Evolutionary conservation across 2,797 vertebrate species (phyloP), one percentile per base, ranked within the genome.

Genomic region (Malacoraja senta): DNA sequence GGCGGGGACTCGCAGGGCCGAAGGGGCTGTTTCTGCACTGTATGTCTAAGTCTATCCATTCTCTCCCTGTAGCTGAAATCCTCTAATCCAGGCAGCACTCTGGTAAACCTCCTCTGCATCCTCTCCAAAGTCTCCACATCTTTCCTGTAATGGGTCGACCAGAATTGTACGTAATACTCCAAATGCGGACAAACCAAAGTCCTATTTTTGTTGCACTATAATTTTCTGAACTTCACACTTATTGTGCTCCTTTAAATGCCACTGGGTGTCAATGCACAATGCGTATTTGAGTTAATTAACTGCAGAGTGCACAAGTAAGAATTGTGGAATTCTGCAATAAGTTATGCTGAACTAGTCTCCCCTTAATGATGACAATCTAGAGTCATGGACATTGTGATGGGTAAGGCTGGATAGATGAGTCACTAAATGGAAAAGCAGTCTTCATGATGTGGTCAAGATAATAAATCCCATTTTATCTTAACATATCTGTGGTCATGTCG

Each of bases 281-380:
- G 17, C 17, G 65, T 88, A 88, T 21, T n/a, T 68, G n/a, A 68
- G 32, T 88, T 68, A 88, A 88, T 88, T 88, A 32, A 35, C 84
- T 32, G 65, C 21, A 21, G n/a, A 19, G 10, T 8, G 15, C n/a
- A 88, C 84, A 88, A 68, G 32, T 35, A 35, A 8, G 84, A 17
- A 8, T 35, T 65, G 61, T 19, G 63, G n/a, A 88, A 35, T 88
- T 68, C n/a, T 35, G n/a, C 84, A 68, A 35, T 19, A 35, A 35
- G 35, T 88, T n/a, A 88, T 88, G 61, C 6, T 65, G 68, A 88
- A 68, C 63, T 3, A 35, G 17, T 88, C 84, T 32, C 38, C 65
- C 15, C 10, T 68, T 35, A 65, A 65, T 9, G 8, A 19, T 88
- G 19, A 84, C 61, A 12, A 32, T 35, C 29, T 63, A 26, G 84